Evolutionary conservation across 2,888 invertebrate species (phyloP).

Genomic region (Calliphora vomitoria): DNA sequence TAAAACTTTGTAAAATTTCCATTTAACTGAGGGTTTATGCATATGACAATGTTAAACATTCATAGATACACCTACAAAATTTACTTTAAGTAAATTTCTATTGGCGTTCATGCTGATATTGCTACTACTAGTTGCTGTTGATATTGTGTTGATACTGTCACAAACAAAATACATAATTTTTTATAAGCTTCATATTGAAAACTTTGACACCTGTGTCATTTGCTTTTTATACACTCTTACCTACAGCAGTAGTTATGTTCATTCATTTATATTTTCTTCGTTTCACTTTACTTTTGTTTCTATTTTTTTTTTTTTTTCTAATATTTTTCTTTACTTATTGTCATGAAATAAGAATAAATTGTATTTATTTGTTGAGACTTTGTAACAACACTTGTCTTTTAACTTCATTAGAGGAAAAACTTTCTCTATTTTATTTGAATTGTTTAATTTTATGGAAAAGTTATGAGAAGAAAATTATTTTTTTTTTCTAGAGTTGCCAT

Average conservation of each 20-base stretch:
- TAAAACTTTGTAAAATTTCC: slow-evolving; percentile 33
- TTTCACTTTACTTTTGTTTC: neutral
- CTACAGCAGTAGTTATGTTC: neutral
- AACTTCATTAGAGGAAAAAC: slow-evolving; percentile 29
- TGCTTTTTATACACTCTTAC: slow-evolving; percentile 20
- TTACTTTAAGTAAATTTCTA: neutral
- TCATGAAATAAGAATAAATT: slow-evolving; percentile 17
- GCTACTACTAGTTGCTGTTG: slow-evolving; percentile 5
- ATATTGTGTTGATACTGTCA: slow-evolving; percentile 8
- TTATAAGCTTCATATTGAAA: slow-evolving; percentile 45
- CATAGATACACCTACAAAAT: neutral
- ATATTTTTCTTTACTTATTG: slow-evolving; percentile 1
- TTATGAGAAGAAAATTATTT: neutral
- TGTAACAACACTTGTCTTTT: slow-evolving; percentile 22
- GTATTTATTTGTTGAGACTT: slow-evolving; percentile 28
- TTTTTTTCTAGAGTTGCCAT: neutral
- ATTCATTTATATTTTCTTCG: neutral
- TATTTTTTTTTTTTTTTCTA: neutral
- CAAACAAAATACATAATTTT: slow-evolving; percentile 47
- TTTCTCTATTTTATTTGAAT: slow-evolving; percentile 33
- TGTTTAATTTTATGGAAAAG: neutral
- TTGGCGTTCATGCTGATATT: neutral
- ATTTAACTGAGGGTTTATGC: slow-evolving; percentile 3
- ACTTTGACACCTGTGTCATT: slow-evolving; percentile 60
- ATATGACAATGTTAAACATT: slow-evolving; percentile 33